These are phyloP conservation scores for Arion vulgaris DNA, from an alignment of 1,140 invertebrate genomes.

Conservation along the genomic window DNA sequence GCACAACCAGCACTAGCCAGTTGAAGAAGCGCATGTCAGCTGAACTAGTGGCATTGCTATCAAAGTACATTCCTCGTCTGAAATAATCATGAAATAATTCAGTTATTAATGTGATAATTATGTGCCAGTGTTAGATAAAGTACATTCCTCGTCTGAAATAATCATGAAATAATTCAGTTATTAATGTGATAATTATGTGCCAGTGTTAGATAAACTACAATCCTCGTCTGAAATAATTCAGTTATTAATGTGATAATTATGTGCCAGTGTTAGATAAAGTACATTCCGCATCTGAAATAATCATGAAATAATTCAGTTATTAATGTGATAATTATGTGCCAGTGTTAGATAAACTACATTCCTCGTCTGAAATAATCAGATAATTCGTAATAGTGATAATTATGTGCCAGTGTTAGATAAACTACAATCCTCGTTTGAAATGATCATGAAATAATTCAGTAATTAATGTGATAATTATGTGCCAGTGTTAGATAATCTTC, in stretches of 20 bases:
- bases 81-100: not conserved
- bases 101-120: no score
- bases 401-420: no score
- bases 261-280: no score
- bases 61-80: slow-evolving; percentile 55
- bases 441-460: not conserved
- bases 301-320: no score
- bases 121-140: no score
- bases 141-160: slow-evolving; percentile 52
- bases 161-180: not conserved
- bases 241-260: no score
- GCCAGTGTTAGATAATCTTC: no score
- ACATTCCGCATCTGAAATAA: slow-evolving; percentile 49
- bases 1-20: slow-evolving; percentile 62
- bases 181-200: no score
- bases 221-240: slow-evolving; percentile 39
- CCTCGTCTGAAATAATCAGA: slow-evolving; percentile 41
- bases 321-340: no score
- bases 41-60: slow-evolving; percentile 45
- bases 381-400: no score
- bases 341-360: slow-evolving; percentile 62
- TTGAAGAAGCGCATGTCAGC: slow-evolving; percentile 62
- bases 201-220: no score
- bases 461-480: no score
- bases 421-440: slow-evolving; percentile 39